These are phyloP conservation scores for Lathronympha strigana DNA, from an alignment of 2,888 invertebrate species.

Conservation along the genomic window DNA sequence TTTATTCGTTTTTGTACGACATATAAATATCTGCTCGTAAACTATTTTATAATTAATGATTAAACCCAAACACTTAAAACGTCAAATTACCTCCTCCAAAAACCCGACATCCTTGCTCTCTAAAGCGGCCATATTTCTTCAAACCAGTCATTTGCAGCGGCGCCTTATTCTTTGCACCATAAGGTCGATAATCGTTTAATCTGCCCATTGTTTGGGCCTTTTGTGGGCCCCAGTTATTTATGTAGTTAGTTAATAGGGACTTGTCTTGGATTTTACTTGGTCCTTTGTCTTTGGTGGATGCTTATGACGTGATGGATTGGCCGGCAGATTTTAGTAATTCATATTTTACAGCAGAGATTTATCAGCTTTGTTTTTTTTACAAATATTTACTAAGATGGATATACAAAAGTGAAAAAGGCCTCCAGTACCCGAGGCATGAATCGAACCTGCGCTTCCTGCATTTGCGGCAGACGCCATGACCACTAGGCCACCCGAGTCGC, in stretches of 20 bases:
- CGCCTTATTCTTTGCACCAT: constrained; percentile 35
- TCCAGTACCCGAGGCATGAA: no score
- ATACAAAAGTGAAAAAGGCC: no score
- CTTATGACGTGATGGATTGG: constrained; percentile 38
- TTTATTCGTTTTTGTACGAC: neutral
- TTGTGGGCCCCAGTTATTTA: constrained; percentile 40
- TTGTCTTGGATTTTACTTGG: constrained; percentile 40
- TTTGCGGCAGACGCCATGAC: no score
- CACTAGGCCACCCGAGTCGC: no score
- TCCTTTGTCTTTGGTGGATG: constrained; percentile 32
- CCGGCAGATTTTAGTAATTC: constrained; percentile 14
- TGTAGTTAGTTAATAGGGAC: constrained; percentile 40
- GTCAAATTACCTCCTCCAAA: constrained; percentile 34
- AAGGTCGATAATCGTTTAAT: constrained; percentile 38
- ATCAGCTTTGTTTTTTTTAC: neutral
- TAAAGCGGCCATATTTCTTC: constrained; percentile 35
- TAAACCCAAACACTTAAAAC: no score
- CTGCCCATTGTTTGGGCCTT: constrained; percentile 30
- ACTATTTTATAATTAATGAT: no score
- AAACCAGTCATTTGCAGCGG: constrained; percentile 38
- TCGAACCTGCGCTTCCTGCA: no score
- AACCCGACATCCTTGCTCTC: neutral
- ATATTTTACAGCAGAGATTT: constrained; percentile 3
- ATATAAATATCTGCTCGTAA: no score
- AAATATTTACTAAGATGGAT: no score